These are phyloP conservation scores for Caenorhabditis sp. DNA, from an alignment of 2,888 invertebrate species.

Conservation along the genomic window DNA sequence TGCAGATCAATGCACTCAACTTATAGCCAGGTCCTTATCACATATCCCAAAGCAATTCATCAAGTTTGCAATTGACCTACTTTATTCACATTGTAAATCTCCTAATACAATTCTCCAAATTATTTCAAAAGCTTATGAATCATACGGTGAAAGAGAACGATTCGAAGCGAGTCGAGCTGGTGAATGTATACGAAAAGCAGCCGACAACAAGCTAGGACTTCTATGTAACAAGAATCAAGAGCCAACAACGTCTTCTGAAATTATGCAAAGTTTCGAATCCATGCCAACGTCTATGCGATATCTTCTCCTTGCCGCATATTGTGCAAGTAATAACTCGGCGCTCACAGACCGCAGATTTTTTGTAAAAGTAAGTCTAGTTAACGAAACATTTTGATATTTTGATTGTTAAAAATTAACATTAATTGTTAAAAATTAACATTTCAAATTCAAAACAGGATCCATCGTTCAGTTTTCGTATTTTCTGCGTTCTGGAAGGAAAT, in stretches of 20 bases:
- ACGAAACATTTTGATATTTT: too few species aligned
- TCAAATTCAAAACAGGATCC: too few species aligned
- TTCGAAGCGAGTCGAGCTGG: constrained; percentile 7
- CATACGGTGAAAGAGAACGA: neutral
- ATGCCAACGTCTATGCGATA: constrained; percentile 40
- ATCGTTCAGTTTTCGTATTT: too few species aligned
- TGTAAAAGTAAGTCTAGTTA: constrained; percentile 27
- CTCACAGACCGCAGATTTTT: constrained; percentile 29
- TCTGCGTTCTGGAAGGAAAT: neutral
- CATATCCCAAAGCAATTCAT: constrained; percentile 22
- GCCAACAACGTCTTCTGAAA: neutral
- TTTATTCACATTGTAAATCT: constrained; percentile 19
- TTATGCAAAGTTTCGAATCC: constrained; percentile 17
- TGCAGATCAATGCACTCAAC: neutral
- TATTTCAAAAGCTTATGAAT: neutral
- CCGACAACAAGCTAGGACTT: constrained; percentile 16
- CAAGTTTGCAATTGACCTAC: constrained; percentile 8
- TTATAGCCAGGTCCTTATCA: constrained; percentile 15
- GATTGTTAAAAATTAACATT: too few species aligned
- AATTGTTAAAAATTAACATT: too few species aligned
- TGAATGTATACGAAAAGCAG: constrained; percentile 13
- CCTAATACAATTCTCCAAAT: constrained; percentile 31
- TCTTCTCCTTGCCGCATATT: constrained; percentile 30
- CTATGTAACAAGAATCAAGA: constrained; percentile 6
- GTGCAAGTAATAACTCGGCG: constrained; percentile 37